Evolutionary conservation across 2,113 vertebrate species (phyloP), one percentile per base, ranked within the genome.

Genomic region (Etheostoma spectabile): DNA sequence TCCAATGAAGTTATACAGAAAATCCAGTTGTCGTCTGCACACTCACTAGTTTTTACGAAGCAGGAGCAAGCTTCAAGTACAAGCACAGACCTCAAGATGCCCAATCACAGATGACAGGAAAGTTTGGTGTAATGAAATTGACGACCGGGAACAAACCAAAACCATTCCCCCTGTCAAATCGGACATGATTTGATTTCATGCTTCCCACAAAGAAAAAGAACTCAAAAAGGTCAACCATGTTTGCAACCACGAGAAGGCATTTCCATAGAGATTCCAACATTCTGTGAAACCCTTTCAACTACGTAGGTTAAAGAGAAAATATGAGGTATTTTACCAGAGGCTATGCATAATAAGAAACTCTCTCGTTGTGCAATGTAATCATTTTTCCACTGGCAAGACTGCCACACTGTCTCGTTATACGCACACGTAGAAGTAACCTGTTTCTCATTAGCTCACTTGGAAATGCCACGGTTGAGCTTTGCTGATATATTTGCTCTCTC

Each of bases 361-460:
- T 70, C 30, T 74, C 38, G 13, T 86, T 79, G 72, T 87, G 82
- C 86, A n/a, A 70, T 73, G 80, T 85, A 90, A 88, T 90, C 57
- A 87, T 78, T 88, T 90, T 76, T 86, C 49, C 82, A 77, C 16
- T 65, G 61, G 72, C 38, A 48, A 72, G 66, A 83, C 79, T 86
- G 61, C 60, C 46, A 56, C 66, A 13, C 27, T 65, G 74, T 74
- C 87, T 91, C 60, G 69, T 88, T 90, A 79, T 70, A 79, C 84
- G 69, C 0, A 3, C 63, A 66, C n/a, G 85, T 77, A 74, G 86
- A 77, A 88, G 81, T 81, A 88, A 92, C 90, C 83, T 76, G 81
- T 83, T 93, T 90, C 89, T 91, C 85, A 91, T 92, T 91, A 91
- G 90, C 30, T 16, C 45, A 7, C 46, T 68, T 80, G 76, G 78